Evolutionary conservation across 2,113 vertebrate species (phyloP).

Genomic region (Bufo gargarizans): DNA sequence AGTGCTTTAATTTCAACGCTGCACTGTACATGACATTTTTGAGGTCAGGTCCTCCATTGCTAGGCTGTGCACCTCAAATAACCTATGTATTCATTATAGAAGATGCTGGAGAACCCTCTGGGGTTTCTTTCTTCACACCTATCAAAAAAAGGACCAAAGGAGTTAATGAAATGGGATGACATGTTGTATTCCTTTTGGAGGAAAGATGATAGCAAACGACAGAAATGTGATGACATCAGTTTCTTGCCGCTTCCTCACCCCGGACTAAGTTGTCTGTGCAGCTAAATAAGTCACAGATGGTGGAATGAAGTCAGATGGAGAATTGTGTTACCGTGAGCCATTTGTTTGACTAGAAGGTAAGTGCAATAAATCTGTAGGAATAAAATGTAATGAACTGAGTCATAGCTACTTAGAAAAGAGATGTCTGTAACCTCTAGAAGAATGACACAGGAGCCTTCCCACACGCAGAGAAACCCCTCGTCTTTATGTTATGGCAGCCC

Average conservation of each 20-base stretch:
- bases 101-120: background rate
- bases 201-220: background rate
- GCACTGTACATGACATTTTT: background rate
- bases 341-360: background rate
- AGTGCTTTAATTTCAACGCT: background rate
- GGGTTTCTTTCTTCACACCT: background rate
- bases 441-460: background rate
- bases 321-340: constrained; percentile 14
- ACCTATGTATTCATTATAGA: background rate
- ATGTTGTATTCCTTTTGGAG: background rate
- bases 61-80: background rate
- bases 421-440: background rate
- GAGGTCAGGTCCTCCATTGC: background rate
- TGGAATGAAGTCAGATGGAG: no score
- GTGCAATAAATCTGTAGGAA: constrained; percentile 1
- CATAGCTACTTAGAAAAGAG: background rate
- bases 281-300: constrained; percentile 29
- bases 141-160: background rate
- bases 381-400: background rate
- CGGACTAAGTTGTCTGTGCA: background rate
- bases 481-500: background rate
- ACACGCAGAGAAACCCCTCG: background rate
- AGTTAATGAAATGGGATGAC: background rate
- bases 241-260: constrained; percentile 1
- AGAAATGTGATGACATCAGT: background rate